A percentile compares a stretch with the other conserved stretches of the same genome.
Conservation (phyloP, 2,113 vertebrate species). For the Dasypus novemcinctus region DNA sequence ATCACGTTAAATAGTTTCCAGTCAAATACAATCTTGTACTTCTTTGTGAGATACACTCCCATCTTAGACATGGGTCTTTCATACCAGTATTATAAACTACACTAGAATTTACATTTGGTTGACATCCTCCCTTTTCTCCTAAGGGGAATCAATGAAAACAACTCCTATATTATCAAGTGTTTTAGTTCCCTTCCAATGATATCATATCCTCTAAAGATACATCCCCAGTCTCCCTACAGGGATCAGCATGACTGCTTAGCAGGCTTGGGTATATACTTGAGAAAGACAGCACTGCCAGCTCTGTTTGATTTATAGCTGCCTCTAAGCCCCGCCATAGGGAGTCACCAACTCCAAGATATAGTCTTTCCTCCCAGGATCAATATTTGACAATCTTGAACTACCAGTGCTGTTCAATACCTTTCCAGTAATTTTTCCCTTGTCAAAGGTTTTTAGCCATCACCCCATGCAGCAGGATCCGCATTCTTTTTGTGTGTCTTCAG, state of each 20-base stretch:
- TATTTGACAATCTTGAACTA: not conserved
- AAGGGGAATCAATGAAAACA: not conserved
- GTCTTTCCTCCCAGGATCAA: not conserved
- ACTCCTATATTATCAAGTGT: not conserved
- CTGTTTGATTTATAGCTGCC: not conserved
- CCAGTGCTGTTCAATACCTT: not conserved
- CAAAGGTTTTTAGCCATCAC: not conserved
- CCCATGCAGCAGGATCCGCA: not conserved
- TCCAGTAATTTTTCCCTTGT: not conserved
- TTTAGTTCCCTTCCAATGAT: not conserved
- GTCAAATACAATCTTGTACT: not conserved
- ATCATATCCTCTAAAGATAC: not conserved
- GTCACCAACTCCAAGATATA: not conserved
- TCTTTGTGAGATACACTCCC: not conserved
- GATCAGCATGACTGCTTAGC: not conserved
- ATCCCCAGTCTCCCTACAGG: not conserved
- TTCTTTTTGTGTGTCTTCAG: not conserved
- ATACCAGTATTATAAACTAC: not conserved
- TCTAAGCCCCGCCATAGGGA: not conserved
- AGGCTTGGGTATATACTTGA: not conserved
- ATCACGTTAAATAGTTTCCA: not conserved
- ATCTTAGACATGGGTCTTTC: not conserved
- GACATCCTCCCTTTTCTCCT: not conserved
- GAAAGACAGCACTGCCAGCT: not conserved
- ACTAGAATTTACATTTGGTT: slow-evolving; percentile 22